Base-by-base conservation (phyloP, 1,140 invertebrate genomes). In the Drosophila willistoni region DNA sequence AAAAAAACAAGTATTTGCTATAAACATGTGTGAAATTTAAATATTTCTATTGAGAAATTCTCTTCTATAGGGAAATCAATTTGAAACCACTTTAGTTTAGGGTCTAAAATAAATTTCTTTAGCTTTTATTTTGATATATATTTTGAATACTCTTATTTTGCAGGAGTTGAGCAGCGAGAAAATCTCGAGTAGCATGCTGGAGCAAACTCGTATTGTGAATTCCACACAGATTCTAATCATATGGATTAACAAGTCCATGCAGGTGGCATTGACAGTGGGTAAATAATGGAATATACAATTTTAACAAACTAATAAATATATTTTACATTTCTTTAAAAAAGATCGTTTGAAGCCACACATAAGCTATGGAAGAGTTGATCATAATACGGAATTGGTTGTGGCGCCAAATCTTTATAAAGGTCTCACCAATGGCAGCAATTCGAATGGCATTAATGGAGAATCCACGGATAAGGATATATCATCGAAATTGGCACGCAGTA, bases 221-320 rank as follows among this genome's bases (percentile, higher is more conserved):
- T 80, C 84, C 3, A 79, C 91, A 12, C 93, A 94, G 79, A 93
- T 93, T 56, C 65, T 94, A 17, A 75, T 93, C 6, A 92, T 94
- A 71, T 94, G 93, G 93, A 90, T 93, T 57, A 93, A 92, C 71
- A 92, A 92, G 73, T 93, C 92, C 41, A 90, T 93, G 68, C 87
- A 92, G 73, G 92, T 94, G 42, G 91, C 87, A 33, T 81, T 93
- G 55, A 90, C 89, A 86, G 92, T 94, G 59, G 93, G 93, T 94
- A 92, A 92, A 91, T 81, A 67, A 12, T 59, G 4, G 14, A 36
- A 17, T 34, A 3, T 22, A 22, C 17, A 5, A 2, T 25, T 9
- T 1, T 10, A 17, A 25, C 51, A 3, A 44, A 9, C 4, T 72
- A 65, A 36, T 44, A 19, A 14, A 44, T 63, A 13, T 54, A 22